Evolutionary conservation across 2,888 invertebrate genomes (phyloP), one percentile per base, ranked within the genome.

Genomic region (Shargacucullia verbasci): DNA sequence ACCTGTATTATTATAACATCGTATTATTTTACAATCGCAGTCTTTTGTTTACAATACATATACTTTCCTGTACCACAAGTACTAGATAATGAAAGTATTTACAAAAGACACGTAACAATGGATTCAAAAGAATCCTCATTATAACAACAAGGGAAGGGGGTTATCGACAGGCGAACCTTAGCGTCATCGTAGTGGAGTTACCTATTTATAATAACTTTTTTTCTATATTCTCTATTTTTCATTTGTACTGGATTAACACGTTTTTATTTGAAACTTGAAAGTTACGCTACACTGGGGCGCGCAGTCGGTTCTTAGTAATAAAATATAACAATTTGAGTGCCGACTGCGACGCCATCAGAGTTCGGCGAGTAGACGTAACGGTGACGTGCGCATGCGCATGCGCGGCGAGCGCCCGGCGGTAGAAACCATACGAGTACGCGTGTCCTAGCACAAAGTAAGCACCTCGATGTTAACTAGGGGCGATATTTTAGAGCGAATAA

Each of bases 371-470:
- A 6, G 41, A 41, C 29, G 41, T 29, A 4, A 20, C 38, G 29
- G 38, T 5, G 15, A 20, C 39, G 20, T 7, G n/a, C n/a, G n/a
- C 34, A 20, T n/a, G 2, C 45, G 7, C 45, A 9, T 2, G 13
- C 10, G 31, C 63, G 63, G 65, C 46, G 63, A 65, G 64, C 67
- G 44, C 67, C 29, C 65, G 65, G 57, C 64, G 31, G 31, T 9
- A 48, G 47, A 27, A 10, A 44, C 56, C 61, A 9, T 15, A n/a
- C 61, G 54, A 41, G 31, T 4, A 12, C 63, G 35, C 47, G 48
- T 8, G 20, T 76, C 72, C 79, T 82, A 85, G 84, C 85, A 84
- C 84, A 70, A 82, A 33, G 81, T 76, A 83, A 86, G 85, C 86
- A 84, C 87, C 86, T 73, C 76, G 45, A 70, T 73, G 59, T 77